Base-by-base conservation (phyloP, 1,140 invertebrate genomes). In the Tetraneura akinire region DNA sequence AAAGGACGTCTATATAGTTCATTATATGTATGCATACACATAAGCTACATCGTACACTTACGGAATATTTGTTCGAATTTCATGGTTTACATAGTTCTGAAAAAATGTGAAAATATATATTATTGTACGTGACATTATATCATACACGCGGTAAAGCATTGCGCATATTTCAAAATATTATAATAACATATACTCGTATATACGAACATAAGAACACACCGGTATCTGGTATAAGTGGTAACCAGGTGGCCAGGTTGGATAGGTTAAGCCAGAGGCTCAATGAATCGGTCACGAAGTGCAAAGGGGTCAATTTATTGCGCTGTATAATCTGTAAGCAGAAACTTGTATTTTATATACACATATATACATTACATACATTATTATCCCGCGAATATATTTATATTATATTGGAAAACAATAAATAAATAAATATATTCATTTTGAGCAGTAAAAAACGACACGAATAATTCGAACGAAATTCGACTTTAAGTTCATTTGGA, bases 241-340 rank as follows among this genome's bases (percentile, higher is more conserved):
- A 66, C 64, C 64, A 66, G 64, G 37, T 45, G 64, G 64, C 26
- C 8, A 6, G 18, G 26, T 21, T 10, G 64, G 62, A 66, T 66
- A 23, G 64, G 37, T 66, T 66, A 66, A 66, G 64, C 64, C 66
- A 0, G 37, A 6, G 42, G 66, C 21, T 68, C 66, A 26, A 68
- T 16, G 42, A 68, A 16, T 47, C 66, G 66, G 66, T 68, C 66
- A 68, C 64, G 37, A 45, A 68, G 42, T 26, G 37, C 66, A 10
- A 68, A 68, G 13, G 45, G 66, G 66, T 47, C 32, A 47, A n/a
- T 26, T 47, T 21, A 66, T 45, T 47, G 42, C 14, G 66, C 26
- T 23, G 13, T 14, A 21, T 68, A 23, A 68, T 68, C 64, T 37
- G 21, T 45, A 26, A 68, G 47, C 42, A 47, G 47, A 47, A 21